phyloP scores from a whole-genome alignment of 2,888 invertebrate genomes.

The Chymomyza amoena region DNA sequence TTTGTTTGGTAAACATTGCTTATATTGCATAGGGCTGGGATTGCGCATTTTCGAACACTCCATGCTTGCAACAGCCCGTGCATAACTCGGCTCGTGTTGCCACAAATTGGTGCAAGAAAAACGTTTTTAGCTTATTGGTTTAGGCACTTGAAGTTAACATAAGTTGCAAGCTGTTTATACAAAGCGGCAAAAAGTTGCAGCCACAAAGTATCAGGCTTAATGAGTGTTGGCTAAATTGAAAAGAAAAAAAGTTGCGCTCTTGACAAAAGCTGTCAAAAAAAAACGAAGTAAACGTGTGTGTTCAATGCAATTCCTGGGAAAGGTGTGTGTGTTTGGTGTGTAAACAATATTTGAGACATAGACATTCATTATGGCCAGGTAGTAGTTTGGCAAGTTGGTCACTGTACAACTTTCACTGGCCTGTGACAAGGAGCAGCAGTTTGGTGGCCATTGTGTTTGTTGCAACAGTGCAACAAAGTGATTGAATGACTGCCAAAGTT shows the following conservation, averaged over 20 bases:
- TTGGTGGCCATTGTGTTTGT: neutral
- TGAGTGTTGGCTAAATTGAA: neutral
- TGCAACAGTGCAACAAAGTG: neutral
- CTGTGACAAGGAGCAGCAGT: conserved; percentile 6
- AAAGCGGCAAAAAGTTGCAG: neutral
- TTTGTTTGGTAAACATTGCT: neutral
- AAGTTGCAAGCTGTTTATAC: neutral
- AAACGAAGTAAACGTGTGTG: conserved; percentile 21
- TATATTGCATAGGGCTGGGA: neutral
- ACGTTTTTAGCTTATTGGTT: neutral
- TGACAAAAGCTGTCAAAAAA: conserved; percentile 26
- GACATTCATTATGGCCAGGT: conserved; percentile 59
- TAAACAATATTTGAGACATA: conserved; percentile 48
- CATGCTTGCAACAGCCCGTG: neutral
- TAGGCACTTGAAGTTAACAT: neutral
- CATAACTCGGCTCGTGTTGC: neutral
- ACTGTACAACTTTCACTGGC: conserved; percentile 58
- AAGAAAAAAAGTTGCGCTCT: conserved; percentile 35
- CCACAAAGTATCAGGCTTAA: neutral
- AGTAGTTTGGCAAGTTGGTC: conserved; percentile 54
- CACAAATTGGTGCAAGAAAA: neutral
- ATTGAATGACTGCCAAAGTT: conserved; percentile 6
- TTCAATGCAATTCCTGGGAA: neutral
- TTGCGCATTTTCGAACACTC: neutral
- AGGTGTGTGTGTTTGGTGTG: conserved; percentile 11